phyloP scores from a whole-genome alignment of 2,797 vertebrate genomes.

The Channallabes apus region DNA sequence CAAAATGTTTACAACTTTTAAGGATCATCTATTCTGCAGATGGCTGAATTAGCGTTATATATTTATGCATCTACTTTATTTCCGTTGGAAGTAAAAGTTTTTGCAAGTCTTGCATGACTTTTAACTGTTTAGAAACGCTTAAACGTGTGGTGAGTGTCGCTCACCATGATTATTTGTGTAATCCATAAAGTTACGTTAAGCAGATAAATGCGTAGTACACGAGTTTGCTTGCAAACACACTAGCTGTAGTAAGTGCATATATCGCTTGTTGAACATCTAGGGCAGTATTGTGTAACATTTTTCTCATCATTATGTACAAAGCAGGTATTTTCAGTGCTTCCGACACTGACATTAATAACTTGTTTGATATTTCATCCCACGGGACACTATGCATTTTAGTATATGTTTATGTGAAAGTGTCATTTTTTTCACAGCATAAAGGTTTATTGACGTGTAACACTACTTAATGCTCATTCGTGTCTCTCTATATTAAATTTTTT shows the following conservation, averaged over 20 bases:
- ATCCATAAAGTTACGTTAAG: background rate
- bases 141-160: background rate
- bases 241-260: background rate
- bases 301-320: background rate
- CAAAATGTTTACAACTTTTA: constrained; percentile 21
- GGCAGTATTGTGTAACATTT: background rate
- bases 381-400: background rate
- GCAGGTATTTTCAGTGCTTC: background rate
- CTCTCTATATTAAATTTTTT: background rate
- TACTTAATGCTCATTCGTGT: background rate
- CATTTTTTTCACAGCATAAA: no score
- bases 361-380: background rate
- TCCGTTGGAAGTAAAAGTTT: background rate
- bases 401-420: background rate
- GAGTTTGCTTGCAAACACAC: background rate
- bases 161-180: background rate
- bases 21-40: constrained; percentile 17
- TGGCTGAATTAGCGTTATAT: constrained; percentile 14
- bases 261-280: background rate
- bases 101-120: background rate
- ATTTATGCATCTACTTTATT: background rate
- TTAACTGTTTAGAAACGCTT: background rate
- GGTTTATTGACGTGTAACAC: background rate
- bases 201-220: background rate
- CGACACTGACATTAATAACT: background rate